phyloP scores from a whole-genome alignment of 2,888 invertebrate genomes.

The Stenodera caucasica region DNA sequence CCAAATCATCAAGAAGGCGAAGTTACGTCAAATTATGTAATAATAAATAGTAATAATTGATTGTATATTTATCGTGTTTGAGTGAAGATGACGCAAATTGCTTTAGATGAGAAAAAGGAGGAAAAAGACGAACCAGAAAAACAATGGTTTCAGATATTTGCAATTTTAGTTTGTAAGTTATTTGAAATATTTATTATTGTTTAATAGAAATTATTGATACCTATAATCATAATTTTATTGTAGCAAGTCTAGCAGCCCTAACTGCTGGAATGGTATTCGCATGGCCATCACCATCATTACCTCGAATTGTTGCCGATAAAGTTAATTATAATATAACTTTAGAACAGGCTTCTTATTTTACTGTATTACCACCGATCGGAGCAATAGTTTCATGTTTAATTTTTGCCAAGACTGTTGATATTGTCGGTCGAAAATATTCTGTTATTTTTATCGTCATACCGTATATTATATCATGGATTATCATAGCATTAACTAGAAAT shows the following conservation, averaged over 20 bases:
- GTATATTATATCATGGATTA: conserved; percentile 37
- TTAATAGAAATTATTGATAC: too few relatives aligned
- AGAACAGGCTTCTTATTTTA: conserved; percentile 47
- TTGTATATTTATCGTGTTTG: too few relatives aligned
- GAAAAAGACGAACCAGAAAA: conserved; percentile 4
- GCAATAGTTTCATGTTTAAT: conserved; percentile 25
- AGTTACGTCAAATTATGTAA: not conserved
- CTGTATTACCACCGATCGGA: conserved; percentile 42
- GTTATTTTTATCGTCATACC: conserved; percentile 40
- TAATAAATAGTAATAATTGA: too few relatives aligned
- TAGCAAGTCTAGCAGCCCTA: conserved; percentile 29
- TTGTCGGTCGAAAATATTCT: conserved; percentile 36
- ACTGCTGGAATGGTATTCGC: conserved; percentile 36
- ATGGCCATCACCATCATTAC: conserved; percentile 50
- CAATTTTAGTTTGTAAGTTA: conserved; percentile 20
- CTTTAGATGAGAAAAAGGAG: too few relatives aligned
- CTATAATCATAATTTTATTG: conserved; percentile 2
- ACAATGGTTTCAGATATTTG: conserved; percentile 26
- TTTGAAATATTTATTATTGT: not conserved
- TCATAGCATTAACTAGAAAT: conserved; percentile 36
- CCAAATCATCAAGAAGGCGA: not conserved
- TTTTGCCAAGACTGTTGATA: conserved; percentile 23
- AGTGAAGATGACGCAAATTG: not conserved
- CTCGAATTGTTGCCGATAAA: conserved; percentile 42
- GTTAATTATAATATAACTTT: conserved; percentile 42